Evolutionary conservation across 2,888 invertebrate species (phyloP), one percentile per base, ranked within the genome.

Genomic region (Helleia helle): DNA sequence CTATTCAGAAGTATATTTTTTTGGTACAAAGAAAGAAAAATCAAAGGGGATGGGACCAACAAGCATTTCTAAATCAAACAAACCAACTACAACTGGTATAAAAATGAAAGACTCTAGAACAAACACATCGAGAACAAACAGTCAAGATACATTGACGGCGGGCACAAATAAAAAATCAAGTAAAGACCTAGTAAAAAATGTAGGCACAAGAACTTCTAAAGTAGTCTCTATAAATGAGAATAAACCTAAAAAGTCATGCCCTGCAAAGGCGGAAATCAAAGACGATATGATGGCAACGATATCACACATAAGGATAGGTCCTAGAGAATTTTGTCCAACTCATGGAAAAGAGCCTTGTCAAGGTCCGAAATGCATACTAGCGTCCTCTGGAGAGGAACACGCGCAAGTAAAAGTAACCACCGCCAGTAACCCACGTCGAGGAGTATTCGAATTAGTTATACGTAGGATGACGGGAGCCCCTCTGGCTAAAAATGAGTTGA

Each of bases 361-460:
- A 55, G 80, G 80, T 4, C 72, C 72, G 8, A 72, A 65, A 44
- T 81, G 81, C 53, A 51, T 71, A 13, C 27, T 65, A 22, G 51
- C 63, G 29, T 49, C 68, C 6, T 58, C 56, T 18, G 59, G 54
- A 42, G 60, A 66, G 43, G 59, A 65, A 31, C 59, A 66, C 42
- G 71, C 60, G 17, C 69, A 74, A 12, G 72, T 83, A 3, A 77
- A 74, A 53, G 63, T 84, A 6, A 60, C 71, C 4, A 66, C 67
- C 12, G 59, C 57, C 13, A 62, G 58, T 25, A 84, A 84, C 58
- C 71, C 80, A 3, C 67, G 83, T 8, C 64, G 77, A 36, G 83
- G 83, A 12, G 83, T 84, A 14, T 84, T 83, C 48, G 83, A 84
- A 57, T 48, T 84, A 40, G 75, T 80, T 2, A 65, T 84, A 44